Conservation (phyloP, 2,888 invertebrate genomes). For the Anoncus sp. region DNA sequence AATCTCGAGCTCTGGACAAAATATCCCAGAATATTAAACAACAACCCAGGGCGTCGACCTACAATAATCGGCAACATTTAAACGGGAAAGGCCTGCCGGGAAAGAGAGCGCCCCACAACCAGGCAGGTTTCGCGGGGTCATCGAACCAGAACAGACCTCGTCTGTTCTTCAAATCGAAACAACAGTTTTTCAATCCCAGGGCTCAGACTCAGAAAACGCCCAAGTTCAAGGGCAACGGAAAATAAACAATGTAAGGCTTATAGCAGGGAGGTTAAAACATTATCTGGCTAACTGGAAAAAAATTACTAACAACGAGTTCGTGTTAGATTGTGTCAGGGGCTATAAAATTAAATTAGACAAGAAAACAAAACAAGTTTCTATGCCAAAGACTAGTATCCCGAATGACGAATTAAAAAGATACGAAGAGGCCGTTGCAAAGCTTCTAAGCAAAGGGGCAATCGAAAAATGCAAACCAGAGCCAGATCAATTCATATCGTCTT, state of each 20-base stretch:
- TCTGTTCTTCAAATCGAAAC: conserved; percentile 42
- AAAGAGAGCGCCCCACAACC: conserved; percentile 34
- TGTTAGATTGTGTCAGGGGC: conserved; percentile 35
- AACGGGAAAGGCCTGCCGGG: conserved; percentile 46
- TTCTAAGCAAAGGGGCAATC: conserved; percentile 46
- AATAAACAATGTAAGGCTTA: too few species aligned
- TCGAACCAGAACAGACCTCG: conserved; percentile 26
- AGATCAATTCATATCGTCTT: conserved; percentile 59
- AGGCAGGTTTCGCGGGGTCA: conserved; percentile 24
- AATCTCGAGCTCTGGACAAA: conserved; percentile 31
- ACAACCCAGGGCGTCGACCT: background rate
- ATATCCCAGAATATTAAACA: too few species aligned
- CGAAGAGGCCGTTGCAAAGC: conserved; percentile 36
- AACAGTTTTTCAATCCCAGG: conserved; percentile 40
- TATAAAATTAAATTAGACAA: conserved; percentile 40
- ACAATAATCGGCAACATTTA: conserved; percentile 34
- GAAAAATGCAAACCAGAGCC: conserved; percentile 26
- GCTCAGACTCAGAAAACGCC: conserved; percentile 20
- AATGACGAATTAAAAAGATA: conserved; percentile 7
- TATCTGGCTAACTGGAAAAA: too few species aligned
- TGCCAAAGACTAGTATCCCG: conserved; percentile 18
- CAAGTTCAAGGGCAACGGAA: too few species aligned
- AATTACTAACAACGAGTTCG: conserved; percentile 34
- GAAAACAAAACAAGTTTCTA: conserved; percentile 3
- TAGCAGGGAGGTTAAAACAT: too few species aligned